Evolutionary conservation across 2,888 invertebrate species (phyloP), one percentile per base, ranked within the genome.

Genomic region (Incurvaria masculella): DNA sequence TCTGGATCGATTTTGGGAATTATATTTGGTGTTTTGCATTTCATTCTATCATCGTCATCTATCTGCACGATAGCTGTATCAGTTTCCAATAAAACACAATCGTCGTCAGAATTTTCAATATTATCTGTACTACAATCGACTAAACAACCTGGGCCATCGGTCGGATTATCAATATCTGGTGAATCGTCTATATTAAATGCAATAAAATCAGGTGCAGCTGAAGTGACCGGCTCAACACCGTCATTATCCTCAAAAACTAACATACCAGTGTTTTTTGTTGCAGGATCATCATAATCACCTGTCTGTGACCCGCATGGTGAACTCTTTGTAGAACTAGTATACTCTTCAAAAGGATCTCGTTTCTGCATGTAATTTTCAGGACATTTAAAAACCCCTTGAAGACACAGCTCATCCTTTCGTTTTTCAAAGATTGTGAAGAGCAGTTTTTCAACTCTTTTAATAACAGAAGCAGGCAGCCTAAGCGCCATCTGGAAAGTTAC

Each of bases 401-500:
- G 33, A 19, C 16, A 14, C 2, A 16, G 16, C 21, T 18, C 48
- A 43, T 43, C 44, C 39, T 21, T 39, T 17, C 20, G 44, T 58
- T 33, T 59, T 55, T 51, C 58, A 53, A 48, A 11, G 14, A 74
- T 70, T 27, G 52, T 51, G 48, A 57, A 51, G 44, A 74, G 58
- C 48, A 68, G 66, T 39, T 53, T 62, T 40, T 62, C 57, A 18
- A 74, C 51, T 42, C 55, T 55, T 43, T 53, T 46, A 41, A 67
- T 49, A 10, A 74, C 61, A 43, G 56, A 46, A 20, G 57, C 53
- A 45, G 75, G 73, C 26, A 75, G 61, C 48, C 55, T 59, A 14
- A 75, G 56, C 26, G 58, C 58, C 42, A 72, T 59, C 72, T 75
- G 51, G 42, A 58, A 61, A 4, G 11, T 18, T 46, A 33, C 23